Conservation (phyloP, 2,113 vertebrate genomes). For the Microcebus ravelobensis region DNA sequence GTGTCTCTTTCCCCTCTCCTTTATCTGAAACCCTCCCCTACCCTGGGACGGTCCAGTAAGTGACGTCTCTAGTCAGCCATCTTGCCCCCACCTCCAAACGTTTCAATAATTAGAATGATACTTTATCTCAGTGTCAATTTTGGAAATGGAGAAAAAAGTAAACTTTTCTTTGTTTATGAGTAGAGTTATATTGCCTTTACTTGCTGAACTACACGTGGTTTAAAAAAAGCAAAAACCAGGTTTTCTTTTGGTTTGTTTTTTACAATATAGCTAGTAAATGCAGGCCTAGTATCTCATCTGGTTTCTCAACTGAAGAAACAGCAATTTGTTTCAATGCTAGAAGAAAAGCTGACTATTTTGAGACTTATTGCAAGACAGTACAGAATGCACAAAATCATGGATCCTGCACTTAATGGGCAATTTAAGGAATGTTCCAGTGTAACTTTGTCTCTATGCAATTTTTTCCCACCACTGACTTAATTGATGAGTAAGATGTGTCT, state of each 20-base stretch:
- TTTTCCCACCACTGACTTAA: not conserved
- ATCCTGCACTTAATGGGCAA: not conserved
- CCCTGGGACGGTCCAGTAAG: too few species aligned
- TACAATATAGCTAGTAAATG: not conserved
- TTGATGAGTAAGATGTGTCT: not conserved
- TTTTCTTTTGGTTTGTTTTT: not conserved
- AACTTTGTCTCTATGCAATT: not conserved
- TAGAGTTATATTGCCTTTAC: not conserved
- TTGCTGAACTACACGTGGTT: not conserved
- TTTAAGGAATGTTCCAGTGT: slow-evolving; percentile 8
- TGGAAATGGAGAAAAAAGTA: not conserved
- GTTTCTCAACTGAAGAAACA: not conserved
- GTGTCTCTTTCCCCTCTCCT: too few species aligned
- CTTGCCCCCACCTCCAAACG: too few species aligned
- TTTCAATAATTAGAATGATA: not conserved
- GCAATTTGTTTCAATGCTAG: not conserved
- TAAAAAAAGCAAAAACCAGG: not conserved
- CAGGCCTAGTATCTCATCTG: not conserved
- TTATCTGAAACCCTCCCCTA: too few species aligned
- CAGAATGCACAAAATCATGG: not conserved
- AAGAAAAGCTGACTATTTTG: not conserved
- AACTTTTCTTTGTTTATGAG: not conserved
- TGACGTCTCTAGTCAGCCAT: too few species aligned
- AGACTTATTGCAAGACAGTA: not conserved
- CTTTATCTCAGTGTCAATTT: not conserved